Evolutionary conservation across 2,888 invertebrate genomes (phyloP).

Genomic region (Rhamnusium bicolor): DNA sequence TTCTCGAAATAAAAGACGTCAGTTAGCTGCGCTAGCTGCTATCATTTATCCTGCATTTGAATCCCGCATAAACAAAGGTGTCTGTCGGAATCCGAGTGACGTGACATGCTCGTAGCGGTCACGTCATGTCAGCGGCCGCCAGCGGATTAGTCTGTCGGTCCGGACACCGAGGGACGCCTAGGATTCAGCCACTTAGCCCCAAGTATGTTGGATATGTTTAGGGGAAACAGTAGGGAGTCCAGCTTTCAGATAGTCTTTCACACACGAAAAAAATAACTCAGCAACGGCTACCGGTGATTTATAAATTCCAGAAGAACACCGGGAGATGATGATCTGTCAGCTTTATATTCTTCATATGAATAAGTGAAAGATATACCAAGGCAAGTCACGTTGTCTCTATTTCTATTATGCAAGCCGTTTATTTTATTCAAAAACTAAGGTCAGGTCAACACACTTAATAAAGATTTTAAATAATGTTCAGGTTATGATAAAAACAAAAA

Average conservation of each 20-base stretch:
- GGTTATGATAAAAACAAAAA: too few relatives aligned
- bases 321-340: conserved; percentile 49
- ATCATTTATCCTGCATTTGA: conserved; percentile 40
- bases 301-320: conserved; percentile 48
- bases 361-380: conserved; percentile 1
- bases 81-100: conserved; percentile 65
- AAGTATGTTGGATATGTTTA: conserved; percentile 21
- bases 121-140: conserved; percentile 66
- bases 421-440: too few relatives aligned
- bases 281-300: conserved; percentile 55
- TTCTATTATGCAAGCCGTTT: not conserved
- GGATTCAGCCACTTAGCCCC: conserved; percentile 34
- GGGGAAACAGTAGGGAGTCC: conserved; percentile 47
- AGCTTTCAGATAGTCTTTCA: conserved; percentile 40
- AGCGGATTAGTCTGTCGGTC: conserved; percentile 57
- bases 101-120: conserved; percentile 66
- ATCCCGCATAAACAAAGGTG: conserved; percentile 62
- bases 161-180: conserved; percentile 13
- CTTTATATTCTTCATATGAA: conserved; percentile 36
- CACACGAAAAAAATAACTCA: conserved; percentile 47
- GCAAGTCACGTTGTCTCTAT: not conserved
- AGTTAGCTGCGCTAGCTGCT: conserved; percentile 40
- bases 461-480: too few relatives aligned
- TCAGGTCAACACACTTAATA: too few relatives aligned
- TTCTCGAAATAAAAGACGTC: conserved; percentile 48